These are phyloP conservation scores for Wasmannia auropunctata DNA, from an alignment of 1,140 invertebrate species.

Conservation along the genomic window DNA sequence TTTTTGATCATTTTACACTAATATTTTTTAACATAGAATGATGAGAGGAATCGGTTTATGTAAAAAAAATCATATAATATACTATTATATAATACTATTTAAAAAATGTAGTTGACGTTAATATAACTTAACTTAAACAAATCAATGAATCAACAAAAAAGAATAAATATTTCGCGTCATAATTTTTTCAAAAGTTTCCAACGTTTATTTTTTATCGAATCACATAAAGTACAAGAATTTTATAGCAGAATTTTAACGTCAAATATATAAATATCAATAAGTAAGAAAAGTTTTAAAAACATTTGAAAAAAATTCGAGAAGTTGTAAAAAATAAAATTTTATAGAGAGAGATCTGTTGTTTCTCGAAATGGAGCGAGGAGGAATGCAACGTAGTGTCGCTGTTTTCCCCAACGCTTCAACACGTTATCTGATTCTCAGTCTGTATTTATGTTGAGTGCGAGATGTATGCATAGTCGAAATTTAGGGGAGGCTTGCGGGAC, in stretches of 20 bases:
- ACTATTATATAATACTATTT: too few species aligned
- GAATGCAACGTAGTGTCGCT: background rate
- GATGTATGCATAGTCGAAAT: constrained; percentile 18
- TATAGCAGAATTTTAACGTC: background rate
- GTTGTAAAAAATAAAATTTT: background rate
- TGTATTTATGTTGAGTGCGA: constrained; percentile 34
- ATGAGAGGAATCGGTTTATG: too few species aligned
- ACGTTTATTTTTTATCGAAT: background rate
- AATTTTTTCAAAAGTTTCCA: background rate
- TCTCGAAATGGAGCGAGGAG: background rate
- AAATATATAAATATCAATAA: background rate
- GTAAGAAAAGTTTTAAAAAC: background rate
- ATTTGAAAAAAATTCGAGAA: background rate
- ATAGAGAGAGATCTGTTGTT: background rate
- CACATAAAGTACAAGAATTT: background rate
- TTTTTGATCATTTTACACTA: too few species aligned
- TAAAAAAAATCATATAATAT: too few species aligned
- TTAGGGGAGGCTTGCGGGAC: constrained; percentile 20
- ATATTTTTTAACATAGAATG: too few species aligned
- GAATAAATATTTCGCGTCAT: background rate
- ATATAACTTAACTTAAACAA: too few species aligned
- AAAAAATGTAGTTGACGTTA: too few species aligned
- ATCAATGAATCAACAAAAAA: too few species aligned
- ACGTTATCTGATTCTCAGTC: constrained; percentile 29
- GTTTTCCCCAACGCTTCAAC: background rate